Base-by-base conservation (phyloP, 2,797 vertebrate species). In the Liasis olivaceus region DNA sequence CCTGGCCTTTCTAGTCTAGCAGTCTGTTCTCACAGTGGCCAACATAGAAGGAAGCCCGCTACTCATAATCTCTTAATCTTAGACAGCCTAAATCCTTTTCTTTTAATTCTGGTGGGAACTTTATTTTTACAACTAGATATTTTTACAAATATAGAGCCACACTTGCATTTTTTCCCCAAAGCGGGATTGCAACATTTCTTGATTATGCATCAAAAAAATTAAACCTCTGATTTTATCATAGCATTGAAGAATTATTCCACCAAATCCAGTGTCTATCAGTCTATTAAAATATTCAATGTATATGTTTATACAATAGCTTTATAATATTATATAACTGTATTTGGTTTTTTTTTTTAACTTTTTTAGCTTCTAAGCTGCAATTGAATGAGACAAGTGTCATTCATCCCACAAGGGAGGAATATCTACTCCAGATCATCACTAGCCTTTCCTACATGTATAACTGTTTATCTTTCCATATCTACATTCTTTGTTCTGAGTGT, bases 401-500 rank as follows among this genome's bases (percentile, higher is more conserved):
- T 3, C 9, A 31, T 56, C 81, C 47, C 47, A 87, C 12, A 54
- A n/a, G 26, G 24, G 15, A 62, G 2, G 31, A 20, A 20, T 54
- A 69, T 72, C n/a, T 62, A 24, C 8, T 24, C 1, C 24, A 14
- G 22, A 24, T 54, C 36, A 36, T n/a, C n/a, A 20, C 22, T 66
- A 51, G 13, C 11, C 28, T 28, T 28, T 31, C 28, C 89, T 24
- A 6, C 88, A 84, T 63, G 36, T 85, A 51, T 72, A 91, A 94
- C 20, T 91, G 87, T 42, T 88, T 90, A 11, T 60, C 85, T 94
- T 94, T 92, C 60, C 87, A 36, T 28, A 59, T 87, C 47, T 90
- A 62, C 26, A 87, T 24, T 64, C 26, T 91, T 92, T 89, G 87
- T 62, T 31, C 93, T 94, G 89, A 94, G 54, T 69, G 66, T 59